Base-by-base conservation (phyloP, 2,888 invertebrate species). In the Ormia ochracea region DNA sequence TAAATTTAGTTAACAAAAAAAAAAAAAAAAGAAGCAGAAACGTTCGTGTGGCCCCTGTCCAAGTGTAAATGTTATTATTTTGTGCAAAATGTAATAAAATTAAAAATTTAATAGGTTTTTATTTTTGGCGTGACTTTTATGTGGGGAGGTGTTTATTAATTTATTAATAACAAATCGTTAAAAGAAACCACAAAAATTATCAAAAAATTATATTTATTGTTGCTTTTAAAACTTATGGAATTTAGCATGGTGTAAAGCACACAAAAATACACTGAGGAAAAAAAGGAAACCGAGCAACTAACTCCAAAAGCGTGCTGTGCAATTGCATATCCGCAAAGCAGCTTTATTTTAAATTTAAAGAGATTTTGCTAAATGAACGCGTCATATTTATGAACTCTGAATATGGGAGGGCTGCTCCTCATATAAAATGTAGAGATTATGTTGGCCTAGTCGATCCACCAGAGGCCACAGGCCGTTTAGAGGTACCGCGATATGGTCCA, bases 191-290 rank as follows among this genome's bases (percentile, higher is more conserved):
- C 9, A 48, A 10, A 48, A 33, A 45, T n/a, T 31, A 48, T 56
- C 7, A 41, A 23, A 4, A 1, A 14, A 50, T 5, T 26, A 45
- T 33, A 26, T n/a, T 56, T 21, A 12, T 56, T 36, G 3, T 56
- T 23, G 14, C 38, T 23, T 58, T 41, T 28, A 23, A 28, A 59
- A 61, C 28, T 31, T 3, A 2, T 28, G 19, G 9, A 23, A 45
- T 26, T 65, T 26, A 50, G 12, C 50, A 31, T 48, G 21, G 14
- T 63, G 33, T 48, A 38, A 65, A 65, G 38, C 26, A 63, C 21
- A 33, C 61, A 45, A 45, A 3, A 43, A 59, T 3, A 12, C 45
- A n/a, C n/a, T 1, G 6, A 33, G 2, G 21, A 23, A 6, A 45
- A 33, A 26, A 23, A 41, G 12, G 1, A 21, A 23, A 23, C 38